Evolutionary conservation across 1,140 invertebrate genomes (phyloP).

Genomic region (Zaprionus kolodkinae): DNA sequence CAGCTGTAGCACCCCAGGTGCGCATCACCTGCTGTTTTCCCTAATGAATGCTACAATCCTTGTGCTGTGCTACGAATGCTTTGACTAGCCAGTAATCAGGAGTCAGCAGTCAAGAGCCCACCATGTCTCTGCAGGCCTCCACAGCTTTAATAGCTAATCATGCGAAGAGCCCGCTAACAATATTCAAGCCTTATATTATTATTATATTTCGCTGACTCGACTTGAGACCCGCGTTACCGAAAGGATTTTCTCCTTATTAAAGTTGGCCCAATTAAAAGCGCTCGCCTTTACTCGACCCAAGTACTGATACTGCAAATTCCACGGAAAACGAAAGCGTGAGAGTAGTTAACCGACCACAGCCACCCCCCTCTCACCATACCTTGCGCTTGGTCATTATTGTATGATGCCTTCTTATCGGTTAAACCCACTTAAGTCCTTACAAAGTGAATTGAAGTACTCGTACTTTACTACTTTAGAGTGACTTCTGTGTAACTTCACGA

Average conservation of each 20-base stretch:
- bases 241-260: background rate
- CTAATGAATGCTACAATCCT: constrained; percentile 76
- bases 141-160: constrained; percentile 38
- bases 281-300: background rate
- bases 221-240: background rate
- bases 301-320: no score
- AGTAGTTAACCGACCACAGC: background rate
- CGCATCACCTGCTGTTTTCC: constrained; percentile 73
- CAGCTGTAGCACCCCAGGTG: constrained; percentile 57
- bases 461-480: background rate
- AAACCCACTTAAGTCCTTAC: background rate
- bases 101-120: background rate
- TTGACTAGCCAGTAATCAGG: background rate
- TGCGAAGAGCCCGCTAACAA: constrained; percentile 18
- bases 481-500: background rate
- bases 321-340: background rate
- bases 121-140: background rate
- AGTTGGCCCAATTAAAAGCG: background rate
- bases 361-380: background rate
- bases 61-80: constrained; percentile 29
- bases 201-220: background rate
- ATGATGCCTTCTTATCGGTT: background rate
- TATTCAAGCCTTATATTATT: background rate
- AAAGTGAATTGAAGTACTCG: background rate
- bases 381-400: background rate